phyloP scores from a whole-genome alignment of 2,797 vertebrate species.

The Atherinosoma microstoma region DNA sequence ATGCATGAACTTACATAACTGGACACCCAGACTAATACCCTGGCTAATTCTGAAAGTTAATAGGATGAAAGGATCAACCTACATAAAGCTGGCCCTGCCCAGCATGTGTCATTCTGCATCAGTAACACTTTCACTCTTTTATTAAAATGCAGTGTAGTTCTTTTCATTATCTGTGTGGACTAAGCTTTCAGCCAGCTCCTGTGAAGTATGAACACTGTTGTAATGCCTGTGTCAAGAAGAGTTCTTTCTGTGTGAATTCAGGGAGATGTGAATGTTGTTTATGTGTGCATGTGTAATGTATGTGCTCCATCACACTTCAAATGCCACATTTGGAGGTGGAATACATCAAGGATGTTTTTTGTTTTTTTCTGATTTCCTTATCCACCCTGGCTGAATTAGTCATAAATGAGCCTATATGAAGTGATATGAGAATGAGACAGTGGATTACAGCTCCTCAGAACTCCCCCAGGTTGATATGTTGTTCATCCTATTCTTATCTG shows the following conservation, averaged over 20 bases:
- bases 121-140: constrained; percentile 51
- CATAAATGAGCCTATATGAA: constrained; percentile 30
- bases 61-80: constrained; percentile 35
- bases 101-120: constrained; percentile 53
- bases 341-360: constrained; percentile 23
- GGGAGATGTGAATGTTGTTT: constrained; percentile 26
- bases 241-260: constrained; percentile 46
- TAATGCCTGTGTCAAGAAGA: constrained; percentile 32
- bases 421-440: constrained; percentile 12
- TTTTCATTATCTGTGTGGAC: not conserved
- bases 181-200: constrained; percentile 6
- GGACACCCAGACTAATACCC: constrained; percentile 51
- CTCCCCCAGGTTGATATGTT: constrained; percentile 13
- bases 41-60: constrained; percentile 41
- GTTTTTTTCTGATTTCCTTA: constrained; percentile 10
- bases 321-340: constrained; percentile 32
- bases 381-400: constrained; percentile 25
- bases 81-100: constrained; percentile 36
- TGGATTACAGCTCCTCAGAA: constrained; percentile 21
- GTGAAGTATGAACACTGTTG: constrained; percentile 7
- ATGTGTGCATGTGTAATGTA: constrained; percentile 3
- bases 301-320: constrained; percentile 28
- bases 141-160: constrained; percentile 27
- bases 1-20: constrained; percentile 41
- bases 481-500: constrained; percentile 26